phyloP scores from a whole-genome alignment of 2,113 vertebrate species.

The Dicerorhinus sumatrensis region DNA sequence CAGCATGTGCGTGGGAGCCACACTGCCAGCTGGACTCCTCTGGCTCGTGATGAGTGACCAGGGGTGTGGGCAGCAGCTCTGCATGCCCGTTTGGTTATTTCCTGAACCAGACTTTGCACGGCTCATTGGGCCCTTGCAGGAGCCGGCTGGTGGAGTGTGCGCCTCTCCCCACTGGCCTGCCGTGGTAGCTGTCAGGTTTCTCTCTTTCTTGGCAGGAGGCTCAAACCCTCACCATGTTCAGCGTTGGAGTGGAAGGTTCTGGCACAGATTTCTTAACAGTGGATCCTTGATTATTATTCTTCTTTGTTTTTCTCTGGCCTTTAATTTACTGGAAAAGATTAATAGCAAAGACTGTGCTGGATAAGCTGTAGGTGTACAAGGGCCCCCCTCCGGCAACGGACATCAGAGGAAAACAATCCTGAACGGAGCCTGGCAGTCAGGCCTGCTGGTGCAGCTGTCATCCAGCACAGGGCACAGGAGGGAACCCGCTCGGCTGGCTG shows the following conservation, averaged over 20 bases:
- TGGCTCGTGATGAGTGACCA: not conserved
- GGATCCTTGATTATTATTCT: not conserved
- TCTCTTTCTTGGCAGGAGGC: conserved; percentile 46
- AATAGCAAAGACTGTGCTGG: not conserved
- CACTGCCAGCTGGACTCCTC: not conserved
- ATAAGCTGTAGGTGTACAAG: not conserved
- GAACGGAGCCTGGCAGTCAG: not conserved
- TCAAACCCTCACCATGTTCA: conserved; percentile 31
- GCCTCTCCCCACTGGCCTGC: not conserved
- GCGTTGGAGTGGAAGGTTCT: conserved; percentile 39
- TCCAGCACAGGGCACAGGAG: not conserved
- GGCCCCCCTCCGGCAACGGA: not conserved
- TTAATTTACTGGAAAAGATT: conserved; percentile 41
- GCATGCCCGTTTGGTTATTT: not conserved
- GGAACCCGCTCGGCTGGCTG: conserved; percentile 1
- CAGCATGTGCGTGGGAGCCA: not conserved
- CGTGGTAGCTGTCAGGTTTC: not conserved
- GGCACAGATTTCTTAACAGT: conserved; percentile 10
- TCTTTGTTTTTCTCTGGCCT: not conserved
- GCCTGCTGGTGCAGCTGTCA: conserved; percentile 28
- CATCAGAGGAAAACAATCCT: conserved; percentile 36
- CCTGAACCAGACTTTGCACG: not conserved
- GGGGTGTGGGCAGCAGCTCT: not conserved
- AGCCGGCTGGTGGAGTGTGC: not conserved
- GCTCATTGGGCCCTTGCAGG: not conserved